Evolutionary conservation across 2,797 vertebrate genomes (phyloP).

Genomic region (Cichlasoma orientale): DNA sequence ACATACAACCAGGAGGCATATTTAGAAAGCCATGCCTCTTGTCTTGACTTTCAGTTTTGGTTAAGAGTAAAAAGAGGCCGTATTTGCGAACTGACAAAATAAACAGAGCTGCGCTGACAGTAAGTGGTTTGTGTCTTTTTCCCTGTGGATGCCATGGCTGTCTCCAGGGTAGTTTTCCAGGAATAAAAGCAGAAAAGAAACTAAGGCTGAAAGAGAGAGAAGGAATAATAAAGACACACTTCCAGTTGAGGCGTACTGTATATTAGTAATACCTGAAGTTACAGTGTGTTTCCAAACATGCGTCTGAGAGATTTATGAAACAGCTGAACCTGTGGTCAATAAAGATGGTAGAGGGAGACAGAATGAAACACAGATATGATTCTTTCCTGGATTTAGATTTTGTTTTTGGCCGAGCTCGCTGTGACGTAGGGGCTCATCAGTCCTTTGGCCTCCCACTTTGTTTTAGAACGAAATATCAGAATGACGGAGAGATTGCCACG

Average conservation of each 20-base stretch:
- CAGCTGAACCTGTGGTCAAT: conserved; percentile 8
- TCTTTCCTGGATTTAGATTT: background rate
- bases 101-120: conserved; percentile 40
- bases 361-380: conserved; percentile 17
- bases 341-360: background rate
- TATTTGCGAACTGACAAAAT: conserved; percentile 54
- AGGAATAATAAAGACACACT: conserved; percentile 18
- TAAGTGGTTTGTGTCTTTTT: conserved; percentile 4
- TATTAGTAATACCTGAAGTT: conserved; percentile 19
- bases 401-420: background rate
- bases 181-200: conserved; percentile 29
- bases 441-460: background rate
- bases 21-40: conserved; percentile 46
- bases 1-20: conserved; percentile 16
- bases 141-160: conserved; percentile 26
- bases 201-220: background rate
- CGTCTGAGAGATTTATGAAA: conserved; percentile 32
- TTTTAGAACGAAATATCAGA: background rate
- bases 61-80: conserved; percentile 36
- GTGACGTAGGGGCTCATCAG: background rate
- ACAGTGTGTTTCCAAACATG: conserved; percentile 15
- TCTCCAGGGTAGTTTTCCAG: conserved; percentile 49
- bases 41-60: conserved; percentile 41
- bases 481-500: background rate
- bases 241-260: conserved; percentile 29